Conservation (phyloP, 2,797 vertebrate species). For the Macropus fuliginosus region DNA sequence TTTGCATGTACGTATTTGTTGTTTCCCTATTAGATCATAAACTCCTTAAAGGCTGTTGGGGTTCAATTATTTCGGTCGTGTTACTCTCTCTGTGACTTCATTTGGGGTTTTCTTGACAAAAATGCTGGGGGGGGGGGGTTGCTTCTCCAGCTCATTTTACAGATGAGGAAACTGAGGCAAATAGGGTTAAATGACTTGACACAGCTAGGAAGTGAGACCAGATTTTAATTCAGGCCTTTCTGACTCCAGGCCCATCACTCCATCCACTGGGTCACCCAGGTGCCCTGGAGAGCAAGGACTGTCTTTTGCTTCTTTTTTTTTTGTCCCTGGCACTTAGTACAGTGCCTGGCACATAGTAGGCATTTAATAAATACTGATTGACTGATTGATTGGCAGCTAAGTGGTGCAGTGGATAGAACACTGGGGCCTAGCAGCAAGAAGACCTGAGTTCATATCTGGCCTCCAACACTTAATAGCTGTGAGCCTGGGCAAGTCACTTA, state of each 20-base stretch:
- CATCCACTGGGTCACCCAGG: not conserved
- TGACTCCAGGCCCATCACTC: not conserved
- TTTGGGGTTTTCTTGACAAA: not conserved
- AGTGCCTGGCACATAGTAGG: no score
- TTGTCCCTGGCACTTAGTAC: not conserved
- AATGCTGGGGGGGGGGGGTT: fast-evolving
- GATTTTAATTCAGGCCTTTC: not conserved
- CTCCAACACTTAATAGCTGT: not conserved
- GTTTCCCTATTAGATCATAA: not conserved
- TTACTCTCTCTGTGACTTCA: not conserved
- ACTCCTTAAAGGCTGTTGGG: not conserved
- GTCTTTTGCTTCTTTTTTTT: not conserved
- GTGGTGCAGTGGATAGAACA: not conserved
- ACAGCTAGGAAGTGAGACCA: not conserved
- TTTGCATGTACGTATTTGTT: not conserved
- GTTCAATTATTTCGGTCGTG: not conserved
- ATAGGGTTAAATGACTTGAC: no score
- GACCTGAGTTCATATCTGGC: not conserved
- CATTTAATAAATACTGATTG: not conserved
- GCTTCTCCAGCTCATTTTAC: not conserved
- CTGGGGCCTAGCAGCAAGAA: not conserved
- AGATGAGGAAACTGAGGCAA: not conserved
- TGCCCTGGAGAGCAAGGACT: not conserved
- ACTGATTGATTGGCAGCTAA: no score
- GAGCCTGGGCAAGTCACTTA: not conserved